These are phyloP conservation scores for Melolontha melolontha DNA, from an alignment of 2,888 invertebrate species.

Conservation along the genomic window DNA sequence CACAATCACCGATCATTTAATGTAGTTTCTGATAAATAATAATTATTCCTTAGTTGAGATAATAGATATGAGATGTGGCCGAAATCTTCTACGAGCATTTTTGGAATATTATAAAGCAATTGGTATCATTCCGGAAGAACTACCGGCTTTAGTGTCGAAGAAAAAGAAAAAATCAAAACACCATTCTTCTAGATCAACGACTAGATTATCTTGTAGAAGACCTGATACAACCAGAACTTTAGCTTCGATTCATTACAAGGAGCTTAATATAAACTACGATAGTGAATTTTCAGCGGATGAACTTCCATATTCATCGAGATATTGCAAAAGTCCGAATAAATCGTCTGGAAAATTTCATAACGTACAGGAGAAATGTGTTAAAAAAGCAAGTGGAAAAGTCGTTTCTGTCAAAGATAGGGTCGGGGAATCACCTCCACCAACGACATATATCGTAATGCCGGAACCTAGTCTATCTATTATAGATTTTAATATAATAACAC, in stretches of 20 bases:
- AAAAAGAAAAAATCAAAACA: conserved; percentile 54
- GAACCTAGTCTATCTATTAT: conserved; percentile 79
- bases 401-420: conserved; percentile 44
- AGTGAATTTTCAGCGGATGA: conserved; percentile 68
- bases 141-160: conserved; percentile 52
- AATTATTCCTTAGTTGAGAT: conserved; percentile 56
- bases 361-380: conserved; percentile 24
- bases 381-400: conserved; percentile 26
- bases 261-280: conserved; percentile 69
- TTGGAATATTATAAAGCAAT: conserved; percentile 84
- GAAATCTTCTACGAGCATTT: conserved; percentile 81
- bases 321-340: conserved; percentile 55
- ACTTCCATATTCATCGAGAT: conserved; percentile 55
- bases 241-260: conserved; percentile 69
- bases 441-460: conserved; percentile 65
- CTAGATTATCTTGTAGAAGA: conserved; percentile 63
- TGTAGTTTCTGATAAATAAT: too few relatives aligned
- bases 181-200: conserved; percentile 55
- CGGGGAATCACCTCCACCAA: conserved; percentile 52
- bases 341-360: conserved; percentile 35
- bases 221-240: conserved; percentile 67
- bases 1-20: too few relatives aligned
- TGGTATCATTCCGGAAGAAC: conserved; percentile 72
- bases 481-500: conserved; percentile 62
- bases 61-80: conserved; percentile 80